Evolutionary conservation across 1,140 invertebrate species (phyloP), one percentile per base, ranked within the genome.

Genomic region (Latrodectus geometricus): DNA sequence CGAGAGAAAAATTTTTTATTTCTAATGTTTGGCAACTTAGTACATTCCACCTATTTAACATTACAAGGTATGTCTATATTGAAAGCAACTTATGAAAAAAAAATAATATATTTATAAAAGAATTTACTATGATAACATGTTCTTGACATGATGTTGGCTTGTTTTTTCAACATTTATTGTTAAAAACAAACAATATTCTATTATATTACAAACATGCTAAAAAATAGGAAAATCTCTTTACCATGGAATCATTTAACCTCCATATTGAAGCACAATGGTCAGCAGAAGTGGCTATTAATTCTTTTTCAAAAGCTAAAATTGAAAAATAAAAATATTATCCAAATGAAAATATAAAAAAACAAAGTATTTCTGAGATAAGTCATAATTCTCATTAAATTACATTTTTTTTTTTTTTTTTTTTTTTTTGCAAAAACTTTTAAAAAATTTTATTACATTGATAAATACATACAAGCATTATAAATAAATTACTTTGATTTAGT

Each of bases 211-310:
- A 4, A 69, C 9, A 69, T 20, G 20, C 14, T 17, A 9, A 1
- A 69, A 69, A 69, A 73, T 49, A 73, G 49, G 12, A 73, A 73
- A n/a, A 49, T 17, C 0, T 54, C 48, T 11, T 56, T 77, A 86
- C 74, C 35, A 17, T 15, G 7, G 50, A 23, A 52, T 15, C 75
- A 21, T 90, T 89, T 70, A 92, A 89, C n/a, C 91, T 91, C 96
- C 96, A 97, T 70, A 97, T 90, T 88, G 94, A 93, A 48, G 94
- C 94, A 69, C 93, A 94, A 76, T 93, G 93, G 90, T 97, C 96
- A 56, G 93, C 92, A 0, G 95, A 95, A 4, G 94, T 94, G 23
- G 96, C 96, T 11, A 97, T 89, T 15, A 97, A 90, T 90, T 95
- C 93, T 61, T 89, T 91, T 89, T 93, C 92, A 54, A 88, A 87